Evolutionary conservation across 2,888 invertebrate genomes (phyloP), one percentile per base, ranked within the genome.

Genomic region (Ichneumoninae sp.): DNA sequence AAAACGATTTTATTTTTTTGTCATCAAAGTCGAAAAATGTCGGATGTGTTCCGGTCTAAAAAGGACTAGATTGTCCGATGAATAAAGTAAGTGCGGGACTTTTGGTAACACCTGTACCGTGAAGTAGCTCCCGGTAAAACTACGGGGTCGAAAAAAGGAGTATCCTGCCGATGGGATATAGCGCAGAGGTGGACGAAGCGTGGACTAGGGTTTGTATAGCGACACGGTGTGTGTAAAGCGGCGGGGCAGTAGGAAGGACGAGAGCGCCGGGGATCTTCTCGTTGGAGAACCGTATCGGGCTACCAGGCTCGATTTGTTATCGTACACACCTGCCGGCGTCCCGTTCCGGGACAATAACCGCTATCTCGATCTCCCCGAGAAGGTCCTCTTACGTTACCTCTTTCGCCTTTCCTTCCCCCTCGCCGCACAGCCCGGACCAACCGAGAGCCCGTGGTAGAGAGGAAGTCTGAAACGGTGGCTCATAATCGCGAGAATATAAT

Each of bases 341-440:
- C 89, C 89, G 89, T 91, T 90, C 86, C 89, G 73, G 91, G 90
- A 91, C 91, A 91, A 91, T 91, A 90, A 90, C 88, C 90, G 88
- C 90, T 91, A 91, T 91, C 91, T 91, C 88, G 90, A 91, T 91
- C 90, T 90, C 87, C 70, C 54, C 68, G 71, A 77, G 76, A 83
- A 69, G 90, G 88, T 90, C 90, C 89, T 89, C 90, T 91, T 89
- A 91, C 89, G 88, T 85, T 86, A 85, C 85, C 65, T 82, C 81
- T 68, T 70, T 73, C 76, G 68, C 68, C 33, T 78, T 81, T 79
- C 47, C 65, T 65, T 54, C 47, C 50, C 77, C 36, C 71, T 79
- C 54, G 47, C 81, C 52, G 40, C 36, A 50, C 79, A 40, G n/a
- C 36, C 44, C 30, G 8, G 16, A 22, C 60, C 40, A 40, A 30